Evolutionary conservation across 1,140 invertebrate species (phyloP).

Genomic region (Araneus ventricosus): DNA sequence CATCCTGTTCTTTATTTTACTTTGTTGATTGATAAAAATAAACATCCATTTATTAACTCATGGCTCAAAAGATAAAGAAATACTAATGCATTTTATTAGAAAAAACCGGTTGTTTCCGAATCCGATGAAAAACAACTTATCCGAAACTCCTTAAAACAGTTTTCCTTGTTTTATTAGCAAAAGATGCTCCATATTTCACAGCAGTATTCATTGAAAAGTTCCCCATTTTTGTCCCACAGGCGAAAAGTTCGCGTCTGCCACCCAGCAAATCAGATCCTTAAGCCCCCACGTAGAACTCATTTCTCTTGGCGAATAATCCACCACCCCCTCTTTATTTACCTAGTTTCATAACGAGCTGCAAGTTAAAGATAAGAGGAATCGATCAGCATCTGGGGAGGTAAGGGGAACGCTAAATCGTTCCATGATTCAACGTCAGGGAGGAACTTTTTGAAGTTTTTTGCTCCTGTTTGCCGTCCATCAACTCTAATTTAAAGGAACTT

Average conservation of each 20-base stretch:
- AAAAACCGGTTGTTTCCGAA: too few relatives aligned
- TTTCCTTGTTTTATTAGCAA: too few relatives aligned
- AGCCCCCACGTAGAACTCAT: constrained; percentile 43
- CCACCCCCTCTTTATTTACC: constrained; percentile 59
- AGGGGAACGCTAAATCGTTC: constrained; percentile 21
- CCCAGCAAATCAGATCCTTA: constrained; percentile 26
- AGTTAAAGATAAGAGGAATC: constrained; percentile 67
- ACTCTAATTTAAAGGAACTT: constrained; percentile 60
- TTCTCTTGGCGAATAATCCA: constrained; percentile 57
- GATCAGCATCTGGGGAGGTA: constrained; percentile 60
- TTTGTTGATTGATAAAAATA: too few relatives aligned
- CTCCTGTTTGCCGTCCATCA: constrained; percentile 62
- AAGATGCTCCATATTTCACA: too few relatives aligned
- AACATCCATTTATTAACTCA: too few relatives aligned
- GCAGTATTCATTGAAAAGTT: too few relatives aligned
- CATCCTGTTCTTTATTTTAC: too few relatives aligned
- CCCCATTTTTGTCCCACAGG: too few relatives aligned
- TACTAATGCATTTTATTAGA: too few relatives aligned
- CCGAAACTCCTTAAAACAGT: too few relatives aligned
- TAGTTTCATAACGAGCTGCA: constrained; percentile 70
- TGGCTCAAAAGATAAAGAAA: too few relatives aligned
- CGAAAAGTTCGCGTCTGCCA: neutral
- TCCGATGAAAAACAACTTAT: too few relatives aligned
- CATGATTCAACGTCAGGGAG: constrained; percentile 57
- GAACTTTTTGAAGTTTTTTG: constrained; percentile 44